Evolutionary conservation across 2,797 vertebrate genomes (phyloP), one percentile per base, ranked within the genome.

Genomic region (Melopsittacus undulatus): DNA sequence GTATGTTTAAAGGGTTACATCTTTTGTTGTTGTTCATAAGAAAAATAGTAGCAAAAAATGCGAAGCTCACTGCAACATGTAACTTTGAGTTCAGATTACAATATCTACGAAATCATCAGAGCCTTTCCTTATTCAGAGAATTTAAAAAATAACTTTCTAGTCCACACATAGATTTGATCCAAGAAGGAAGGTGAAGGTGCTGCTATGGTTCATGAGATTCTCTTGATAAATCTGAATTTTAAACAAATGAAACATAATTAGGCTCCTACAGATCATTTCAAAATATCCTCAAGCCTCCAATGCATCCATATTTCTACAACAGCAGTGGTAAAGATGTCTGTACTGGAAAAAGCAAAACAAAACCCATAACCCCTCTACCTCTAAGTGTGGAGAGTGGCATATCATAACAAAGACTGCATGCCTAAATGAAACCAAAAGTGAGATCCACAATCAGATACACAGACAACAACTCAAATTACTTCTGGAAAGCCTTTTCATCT

Each of bases 161-260:
- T 78, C 62, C 15, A 18, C 95, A 40, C 0, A 4, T 73, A 88
- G 76, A 72, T 34, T 63, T 95, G 89, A 89, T 90, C 85, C 68
- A 42, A 81, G 45, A 74, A 59, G 48, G 57, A 90, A 93, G 54
- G 63, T 87, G 63, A 95, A 89, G 54, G 67, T 96, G 62, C 75
- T 97, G 78, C 95, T 93, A 95, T 13, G 38, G 87, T 79, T 96
- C 46, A 8, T 93, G 95, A 94, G 91, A 95, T 43, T 93, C 48
- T 96, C 51, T 93, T 83, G 78, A 72, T 89, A 94, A 92, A 87
- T 79, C 83, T 90, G 93, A 95, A 88, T 95, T 96, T 94, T 93
- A 96, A 96, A 96, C 90, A 95, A 92, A 75, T 67, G 79, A 88
- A 92, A 88, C 48, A 57, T 95, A 83, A 83, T 88, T 69, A 89